Base-by-base conservation (phyloP, 2,113 vertebrate genomes). In the Aegotheles bennettii region DNA sequence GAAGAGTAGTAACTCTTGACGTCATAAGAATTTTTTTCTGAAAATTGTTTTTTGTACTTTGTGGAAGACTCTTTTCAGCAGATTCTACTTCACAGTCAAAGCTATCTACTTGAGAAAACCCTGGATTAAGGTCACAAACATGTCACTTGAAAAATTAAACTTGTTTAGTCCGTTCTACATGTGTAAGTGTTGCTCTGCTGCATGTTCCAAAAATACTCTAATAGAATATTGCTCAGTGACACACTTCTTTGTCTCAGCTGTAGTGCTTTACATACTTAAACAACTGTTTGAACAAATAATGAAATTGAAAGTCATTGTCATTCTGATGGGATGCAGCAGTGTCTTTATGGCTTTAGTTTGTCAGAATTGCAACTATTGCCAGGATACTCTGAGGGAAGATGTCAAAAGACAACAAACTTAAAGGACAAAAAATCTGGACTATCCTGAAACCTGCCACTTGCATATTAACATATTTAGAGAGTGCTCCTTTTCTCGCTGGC, bases 311-410 rank as follows among this genome's bases (percentile, higher is more conserved):
- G 82, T 93, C 93, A 77, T 98, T 96, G 92, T 97, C 93, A 97
- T 97, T 97, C 95, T 91, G 93, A 94, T n/a, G n/a, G 80, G 94
- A 97, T 96, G 86, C 92, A 93, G 85, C 59, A 91, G 60, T 88
- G 43, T 94, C 96, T 97, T 79, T 96, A 84, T 87, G 95, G 93
- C 75, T 97, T 97, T 90, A 97, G 81, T 97, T 97, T 97, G 82
- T 91, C 59, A 96, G 83, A 96, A 96, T 79, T 86, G 45, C 54
- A 86, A 61, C 87, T 96, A 97, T 97, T 97, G 96, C 96, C 97
- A 93, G 91, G 97, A 95, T 93, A 97, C 96, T 94, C 90, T 83
- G 91, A 96, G 78, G 84, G 85, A 97, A 96, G 94, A 96, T 97
- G 96, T 97, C 97, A 96, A 92, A 97, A 97, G 84, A 84, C 87